Percentiles rank a stretch among this genome's conserved stretches.
Evolutionary conservation across 2,797 vertebrate genomes (phyloP).

Genomic region (Urocyon cinereoargenteus): DNA sequence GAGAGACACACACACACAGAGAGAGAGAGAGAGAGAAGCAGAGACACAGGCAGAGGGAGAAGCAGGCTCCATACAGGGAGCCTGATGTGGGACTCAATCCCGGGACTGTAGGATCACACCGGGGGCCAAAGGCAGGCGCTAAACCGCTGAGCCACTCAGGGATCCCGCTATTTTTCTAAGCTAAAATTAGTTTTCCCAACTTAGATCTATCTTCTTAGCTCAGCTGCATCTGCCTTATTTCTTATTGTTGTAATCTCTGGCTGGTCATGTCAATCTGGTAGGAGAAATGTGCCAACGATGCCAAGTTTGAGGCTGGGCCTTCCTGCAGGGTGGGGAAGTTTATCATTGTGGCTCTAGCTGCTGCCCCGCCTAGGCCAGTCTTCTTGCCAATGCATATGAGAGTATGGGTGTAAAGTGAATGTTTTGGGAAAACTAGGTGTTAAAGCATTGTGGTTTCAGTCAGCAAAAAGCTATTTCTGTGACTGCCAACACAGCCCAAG

Average conservation of each 20-base stretch:
- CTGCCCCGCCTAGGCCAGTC: not conserved
- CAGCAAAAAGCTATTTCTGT: not conserved
- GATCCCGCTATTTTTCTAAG: not conserved
- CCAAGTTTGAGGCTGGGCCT: not conserved
- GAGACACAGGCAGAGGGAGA: too few species aligned
- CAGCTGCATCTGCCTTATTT: not conserved
- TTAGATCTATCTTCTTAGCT: not conserved
- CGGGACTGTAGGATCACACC: too few species aligned
- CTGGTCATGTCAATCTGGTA: not conserved
- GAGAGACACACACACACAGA: too few species aligned
- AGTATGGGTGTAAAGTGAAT: not conserved
- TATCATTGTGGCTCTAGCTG: not conserved
- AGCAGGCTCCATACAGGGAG: too few species aligned
- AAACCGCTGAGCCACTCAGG: too few species aligned
- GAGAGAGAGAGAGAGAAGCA: too few species aligned
- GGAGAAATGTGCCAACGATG: not conserved
- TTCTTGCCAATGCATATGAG: not conserved
- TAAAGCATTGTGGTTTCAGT: not conserved
- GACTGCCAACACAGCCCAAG: fast-evolving
- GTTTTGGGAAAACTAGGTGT: not conserved
- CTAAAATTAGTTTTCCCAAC: not conserved
- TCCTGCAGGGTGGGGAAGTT: not conserved
- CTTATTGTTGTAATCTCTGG: not conserved
- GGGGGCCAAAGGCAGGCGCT: too few species aligned
- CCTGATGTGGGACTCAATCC: too few species aligned